Percentiles rank a stretch among this genome's conserved stretches.
Evolutionary conservation across 2,888 invertebrate species (phyloP).

Genomic region (Caenorhabditis sulstoni): DNA sequence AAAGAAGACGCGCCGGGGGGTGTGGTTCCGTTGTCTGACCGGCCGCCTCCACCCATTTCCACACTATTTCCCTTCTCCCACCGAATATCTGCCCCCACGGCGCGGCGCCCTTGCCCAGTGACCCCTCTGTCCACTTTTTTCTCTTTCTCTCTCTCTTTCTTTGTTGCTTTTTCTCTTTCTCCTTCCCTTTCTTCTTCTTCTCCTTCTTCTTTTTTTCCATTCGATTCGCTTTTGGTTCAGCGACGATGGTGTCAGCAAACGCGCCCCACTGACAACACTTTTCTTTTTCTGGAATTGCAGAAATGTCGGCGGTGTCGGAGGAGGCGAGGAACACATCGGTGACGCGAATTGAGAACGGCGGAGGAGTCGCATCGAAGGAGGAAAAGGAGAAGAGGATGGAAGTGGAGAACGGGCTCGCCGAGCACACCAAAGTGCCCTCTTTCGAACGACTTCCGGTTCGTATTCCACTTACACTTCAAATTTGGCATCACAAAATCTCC

Average conservation of each 20-base stretch:
- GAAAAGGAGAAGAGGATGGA: constrained; percentile 26
- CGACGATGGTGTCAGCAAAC: too few species aligned
- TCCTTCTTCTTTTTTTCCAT: background rate
- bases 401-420: constrained; percentile 10
- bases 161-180: background rate
- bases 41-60: background rate
- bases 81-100: constrained; percentile 13
- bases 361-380: constrained; percentile 1
- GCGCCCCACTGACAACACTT: too few species aligned
- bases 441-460: constrained; percentile 43
- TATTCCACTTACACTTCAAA: too few species aligned
- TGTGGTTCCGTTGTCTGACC: background rate
- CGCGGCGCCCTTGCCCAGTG: constrained; percentile 28
- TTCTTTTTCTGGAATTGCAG: too few species aligned
- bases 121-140: constrained; percentile 39
- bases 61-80: too few species aligned
- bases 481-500: too few species aligned
- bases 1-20: too few species aligned
- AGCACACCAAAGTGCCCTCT: constrained; percentile 23
- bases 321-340: too few species aligned
- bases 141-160: constrained; percentile 17
- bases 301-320: too few species aligned
- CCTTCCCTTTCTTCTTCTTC: background rate
- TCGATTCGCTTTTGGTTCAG: background rate
- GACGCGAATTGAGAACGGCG: too few species aligned